A percentile compares a stretch with the other conserved stretches of the same genome.
These are phyloP conservation scores for Misgurnus anguillicaudatus DNA, from an alignment of 2,113 vertebrate species.

Conservation along the genomic window DNA sequence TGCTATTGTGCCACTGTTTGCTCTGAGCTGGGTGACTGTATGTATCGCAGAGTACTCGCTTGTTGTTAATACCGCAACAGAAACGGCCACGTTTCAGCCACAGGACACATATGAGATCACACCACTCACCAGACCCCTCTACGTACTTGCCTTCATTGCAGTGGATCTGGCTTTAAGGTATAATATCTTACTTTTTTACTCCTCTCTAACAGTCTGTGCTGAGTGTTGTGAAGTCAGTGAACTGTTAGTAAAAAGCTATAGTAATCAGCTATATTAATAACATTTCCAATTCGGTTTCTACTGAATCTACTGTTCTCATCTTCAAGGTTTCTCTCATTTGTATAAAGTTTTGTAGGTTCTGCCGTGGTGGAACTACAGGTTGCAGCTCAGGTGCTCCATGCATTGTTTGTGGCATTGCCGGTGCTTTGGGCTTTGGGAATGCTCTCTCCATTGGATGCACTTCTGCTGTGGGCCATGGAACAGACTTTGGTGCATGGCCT, in stretches of 20 bases:
- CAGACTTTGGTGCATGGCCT: conserved; percentile 90
- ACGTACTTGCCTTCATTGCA: conserved; percentile 89
- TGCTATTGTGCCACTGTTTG: conserved; percentile 81
- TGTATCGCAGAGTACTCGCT: conserved; percentile 95
- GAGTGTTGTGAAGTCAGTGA: neutral
- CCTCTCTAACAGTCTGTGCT: neutral
- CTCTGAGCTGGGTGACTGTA: conserved; percentile 91
- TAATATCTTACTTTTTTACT: conserved; percentile 43
- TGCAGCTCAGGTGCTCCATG: conserved; percentile 89
- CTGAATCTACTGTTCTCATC: neutral
- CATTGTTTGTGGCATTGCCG: conserved; percentile 89
- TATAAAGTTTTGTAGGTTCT: conserved; percentile 78
- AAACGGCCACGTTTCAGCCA: conserved; percentile 94
- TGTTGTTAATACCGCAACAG: conserved; percentile 90
- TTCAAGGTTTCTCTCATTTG: conserved; percentile 46
- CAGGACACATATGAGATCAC: conserved; percentile 94
- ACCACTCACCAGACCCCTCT: conserved; percentile 90
- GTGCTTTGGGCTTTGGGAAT: conserved; percentile 91
- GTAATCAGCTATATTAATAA: too few relatives aligned
- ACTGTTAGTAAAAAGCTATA: too few relatives aligned
- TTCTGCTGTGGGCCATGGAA: conserved; percentile 94
- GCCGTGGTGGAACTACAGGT: conserved; percentile 80
- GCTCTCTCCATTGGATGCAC: conserved; percentile 89
- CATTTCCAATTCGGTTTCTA: neutral
- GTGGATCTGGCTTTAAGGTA: conserved; percentile 93